A percentile compares a stretch with the other conserved stretches of the same genome.
phyloP scores from a whole-genome alignment of 2,797 vertebrate species.

The Syndactyla subalaris region DNA sequence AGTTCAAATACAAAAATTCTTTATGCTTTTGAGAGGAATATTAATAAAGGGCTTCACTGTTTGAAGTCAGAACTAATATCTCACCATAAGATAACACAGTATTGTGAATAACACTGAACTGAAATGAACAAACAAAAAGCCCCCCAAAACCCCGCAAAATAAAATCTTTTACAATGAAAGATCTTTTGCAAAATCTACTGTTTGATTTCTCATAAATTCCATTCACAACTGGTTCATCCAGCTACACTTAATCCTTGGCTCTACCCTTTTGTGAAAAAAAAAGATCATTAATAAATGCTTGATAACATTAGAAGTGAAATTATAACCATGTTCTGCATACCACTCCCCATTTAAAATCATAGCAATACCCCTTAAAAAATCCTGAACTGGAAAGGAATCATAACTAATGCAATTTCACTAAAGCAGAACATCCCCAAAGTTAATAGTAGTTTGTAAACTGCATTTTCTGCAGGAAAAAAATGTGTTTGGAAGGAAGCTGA shows the following conservation, averaged over 20 bases:
- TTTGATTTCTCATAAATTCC: background rate
- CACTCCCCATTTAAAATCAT: background rate
- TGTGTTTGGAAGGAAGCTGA: background rate
- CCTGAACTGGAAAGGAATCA: background rate
- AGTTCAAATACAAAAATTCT: background rate
- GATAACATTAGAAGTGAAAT: background rate
- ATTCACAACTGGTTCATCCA: background rate
- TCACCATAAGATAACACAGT: background rate
- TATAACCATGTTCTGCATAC: accelerated
- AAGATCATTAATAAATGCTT: background rate
- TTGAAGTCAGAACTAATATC: background rate
- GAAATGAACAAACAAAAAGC: no score
- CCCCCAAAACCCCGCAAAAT: no score
- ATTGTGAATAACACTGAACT: background rate
- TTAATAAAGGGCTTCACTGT: background rate
- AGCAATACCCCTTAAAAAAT: background rate
- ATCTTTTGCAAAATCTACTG: background rate
- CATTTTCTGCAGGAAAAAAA: background rate
- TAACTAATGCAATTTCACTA: background rate
- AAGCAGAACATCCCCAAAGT: background rate
- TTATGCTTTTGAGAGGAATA: background rate
- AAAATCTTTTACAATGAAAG: no score
- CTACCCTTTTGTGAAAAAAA: background rate
- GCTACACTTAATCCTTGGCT: background rate
- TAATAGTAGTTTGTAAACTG: background rate